phyloP scores from a whole-genome alignment of 2,888 invertebrate species.

The Andrena marginata region DNA sequence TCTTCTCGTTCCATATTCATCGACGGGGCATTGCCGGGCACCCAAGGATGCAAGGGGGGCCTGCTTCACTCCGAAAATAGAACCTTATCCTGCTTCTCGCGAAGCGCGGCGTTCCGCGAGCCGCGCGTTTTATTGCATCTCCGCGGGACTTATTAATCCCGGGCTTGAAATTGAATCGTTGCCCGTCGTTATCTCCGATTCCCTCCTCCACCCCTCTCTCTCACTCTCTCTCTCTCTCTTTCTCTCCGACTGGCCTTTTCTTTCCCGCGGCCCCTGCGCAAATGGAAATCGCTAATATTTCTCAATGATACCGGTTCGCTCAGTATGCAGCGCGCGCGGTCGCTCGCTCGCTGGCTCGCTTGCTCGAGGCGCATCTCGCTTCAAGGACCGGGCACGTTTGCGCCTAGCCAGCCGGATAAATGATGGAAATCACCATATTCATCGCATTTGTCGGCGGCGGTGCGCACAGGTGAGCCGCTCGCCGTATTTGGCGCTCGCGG shows the following conservation, averaged over 20 bases:
- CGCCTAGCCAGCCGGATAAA: conserved; percentile 77
- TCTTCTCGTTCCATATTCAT: conserved; percentile 37
- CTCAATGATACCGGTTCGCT: conserved; percentile 47
- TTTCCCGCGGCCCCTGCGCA: neutral
- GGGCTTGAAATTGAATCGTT: conserved; percentile 6
- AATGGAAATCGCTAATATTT: conserved; percentile 54
- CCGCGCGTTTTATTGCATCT: neutral
- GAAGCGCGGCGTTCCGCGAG: neutral
- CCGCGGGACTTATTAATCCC: conserved; percentile 15
- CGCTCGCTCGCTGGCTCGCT: conserved; percentile 43
- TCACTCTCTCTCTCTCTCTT: neutral
- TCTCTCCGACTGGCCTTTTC: neutral
- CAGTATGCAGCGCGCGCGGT: conserved; percentile 47
- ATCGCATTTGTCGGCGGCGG: conserved; percentile 76
- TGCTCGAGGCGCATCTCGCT: conserved; percentile 67
- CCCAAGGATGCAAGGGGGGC: neutral
- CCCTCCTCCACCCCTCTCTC: neutral
- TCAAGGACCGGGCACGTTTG: conserved; percentile 74
- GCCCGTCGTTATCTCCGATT: conserved; percentile 9
- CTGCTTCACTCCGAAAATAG: conserved; percentile 30
- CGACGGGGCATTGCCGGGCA: conserved; percentile 17
- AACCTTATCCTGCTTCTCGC: neutral
- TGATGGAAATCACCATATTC: conserved; percentile 83
- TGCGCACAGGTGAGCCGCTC: conserved; percentile 70
- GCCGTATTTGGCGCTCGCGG: conserved; percentile 80